A percentile compares a stretch with the other conserved stretches of the same genome.
These are phyloP conservation scores for Actinia tenebrosa DNA, from an alignment of 64 coral and sea anemone genomes.

Conservation along the genomic window DNA sequence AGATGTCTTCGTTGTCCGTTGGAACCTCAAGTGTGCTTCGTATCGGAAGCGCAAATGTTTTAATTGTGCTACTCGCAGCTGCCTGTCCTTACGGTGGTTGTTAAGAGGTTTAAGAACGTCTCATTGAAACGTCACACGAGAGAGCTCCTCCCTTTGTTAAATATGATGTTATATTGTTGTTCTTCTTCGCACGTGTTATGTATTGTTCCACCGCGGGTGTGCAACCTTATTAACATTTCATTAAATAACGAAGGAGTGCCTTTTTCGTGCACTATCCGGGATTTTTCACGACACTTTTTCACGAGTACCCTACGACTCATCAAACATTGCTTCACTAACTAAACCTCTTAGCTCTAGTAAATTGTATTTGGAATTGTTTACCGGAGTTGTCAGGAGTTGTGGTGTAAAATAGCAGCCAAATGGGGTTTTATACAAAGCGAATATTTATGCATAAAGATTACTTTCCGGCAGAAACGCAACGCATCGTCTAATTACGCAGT, in stretches of 20 bases:
- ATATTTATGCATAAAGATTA: constrained; percentile 81
- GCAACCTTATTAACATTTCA: constrained; percentile 93
- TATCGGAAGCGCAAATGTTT: constrained; percentile 85
- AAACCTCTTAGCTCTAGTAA: neutral
- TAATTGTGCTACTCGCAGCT: constrained; percentile 91
- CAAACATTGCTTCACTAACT: constrained; percentile 8
- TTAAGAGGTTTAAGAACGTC: constrained; percentile 95
- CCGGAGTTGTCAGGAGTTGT: neutral
- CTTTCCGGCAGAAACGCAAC: constrained; percentile 94
- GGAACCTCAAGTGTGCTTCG: constrained; percentile 86
- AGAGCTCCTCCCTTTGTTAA: constrained; percentile 86
- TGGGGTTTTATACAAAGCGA: constrained; percentile 84
- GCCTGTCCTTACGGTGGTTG: constrained; percentile 68
- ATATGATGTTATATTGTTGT: constrained; percentile 95
- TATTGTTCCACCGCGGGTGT: constrained; percentile 82
- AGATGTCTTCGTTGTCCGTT: constrained; percentile 91
- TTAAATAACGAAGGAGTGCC: constrained; percentile 75
- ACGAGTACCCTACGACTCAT: constrained; percentile 19
- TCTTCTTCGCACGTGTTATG: constrained; percentile 81
- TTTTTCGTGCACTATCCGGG: constrained; percentile 12
- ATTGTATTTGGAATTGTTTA: constrained; percentile 25
- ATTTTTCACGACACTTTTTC: constrained; percentile 31
- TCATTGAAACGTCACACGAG: constrained; percentile 99
- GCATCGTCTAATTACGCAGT: constrained; percentile 91
- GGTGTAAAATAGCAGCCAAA: constrained; percentile 54